Percentiles rank a stretch among this genome's conserved stretches.
These are phyloP conservation scores for Kryptolebias ocellatus DNA, from an alignment of 2,797 vertebrate genomes.

Conservation along the genomic window DNA sequence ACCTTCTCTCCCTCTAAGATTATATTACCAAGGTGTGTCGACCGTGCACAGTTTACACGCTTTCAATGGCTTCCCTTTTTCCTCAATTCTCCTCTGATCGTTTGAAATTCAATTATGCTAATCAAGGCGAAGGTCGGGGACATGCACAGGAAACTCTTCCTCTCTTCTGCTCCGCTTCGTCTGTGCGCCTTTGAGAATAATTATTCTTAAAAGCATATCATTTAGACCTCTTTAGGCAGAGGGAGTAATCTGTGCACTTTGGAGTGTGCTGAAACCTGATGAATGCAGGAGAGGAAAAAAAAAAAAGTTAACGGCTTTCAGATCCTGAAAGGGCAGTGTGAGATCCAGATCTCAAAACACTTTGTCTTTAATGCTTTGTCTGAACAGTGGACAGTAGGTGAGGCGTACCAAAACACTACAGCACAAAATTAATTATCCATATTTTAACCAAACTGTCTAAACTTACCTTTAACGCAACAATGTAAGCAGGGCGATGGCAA, in stretches of 20 bases:
- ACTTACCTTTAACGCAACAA: neutral
- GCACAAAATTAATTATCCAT: neutral
- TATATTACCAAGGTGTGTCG: conserved; percentile 58
- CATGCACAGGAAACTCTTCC: conserved; percentile 42
- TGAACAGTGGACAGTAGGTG: neutral
- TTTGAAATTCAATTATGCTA: conserved; percentile 84
- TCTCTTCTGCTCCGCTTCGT: conserved; percentile 55
- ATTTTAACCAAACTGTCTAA: neutral
- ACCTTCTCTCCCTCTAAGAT: conserved; percentile 38
- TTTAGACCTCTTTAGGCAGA: conserved; percentile 58
- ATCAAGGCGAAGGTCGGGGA: conserved; percentile 69
- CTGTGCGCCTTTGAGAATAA: conserved; percentile 69
- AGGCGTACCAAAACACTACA: neutral
- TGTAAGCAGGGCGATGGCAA: neutral
- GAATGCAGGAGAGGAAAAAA: conserved; percentile 30
- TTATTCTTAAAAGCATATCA: conserved; percentile 76
- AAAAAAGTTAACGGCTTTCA: conserved; percentile 41
- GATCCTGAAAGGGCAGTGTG: conserved; percentile 26
- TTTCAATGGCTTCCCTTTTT: conserved; percentile 61
- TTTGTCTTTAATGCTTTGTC: conserved; percentile 5
- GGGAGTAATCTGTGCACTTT: conserved; percentile 51
- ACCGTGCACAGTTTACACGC: conserved; percentile 59
- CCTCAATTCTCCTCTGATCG: conserved; percentile 61
- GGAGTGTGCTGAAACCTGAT: conserved; percentile 32
- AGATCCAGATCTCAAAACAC: neutral